Evolutionary conservation across 2,797 vertebrate species (phyloP).

Genomic region (Capromys pilorides): DNA sequence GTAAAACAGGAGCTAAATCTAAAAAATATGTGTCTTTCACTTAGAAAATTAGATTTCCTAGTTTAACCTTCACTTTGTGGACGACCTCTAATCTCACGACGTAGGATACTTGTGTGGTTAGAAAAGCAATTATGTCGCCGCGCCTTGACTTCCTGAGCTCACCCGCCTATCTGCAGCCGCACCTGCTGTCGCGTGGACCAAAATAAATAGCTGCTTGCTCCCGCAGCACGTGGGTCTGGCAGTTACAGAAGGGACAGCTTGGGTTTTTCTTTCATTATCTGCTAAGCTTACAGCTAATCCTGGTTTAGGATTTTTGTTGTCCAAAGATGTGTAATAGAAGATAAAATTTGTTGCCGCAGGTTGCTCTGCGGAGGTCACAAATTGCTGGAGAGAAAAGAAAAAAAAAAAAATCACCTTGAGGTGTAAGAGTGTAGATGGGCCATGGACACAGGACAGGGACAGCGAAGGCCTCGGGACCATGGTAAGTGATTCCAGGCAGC

Average conservation of each 20-base stretch:
- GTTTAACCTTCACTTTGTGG: constrained; percentile 29
- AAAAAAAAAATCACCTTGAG: background rate
- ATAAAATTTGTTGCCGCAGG: background rate
- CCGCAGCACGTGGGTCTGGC: constrained; percentile 46
- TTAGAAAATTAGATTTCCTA: constrained; percentile 41
- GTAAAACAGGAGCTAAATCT: constrained; percentile 42
- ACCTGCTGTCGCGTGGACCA: constrained; percentile 56
- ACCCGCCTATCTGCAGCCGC: constrained; percentile 59
- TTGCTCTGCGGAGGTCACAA: constrained; percentile 18
- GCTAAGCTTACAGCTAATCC: constrained; percentile 52
- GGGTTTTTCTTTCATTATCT: constrained; percentile 60
- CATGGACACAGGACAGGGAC: background rate
- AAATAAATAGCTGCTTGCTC: constrained; percentile 65
- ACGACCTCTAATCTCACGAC: constrained; percentile 62
- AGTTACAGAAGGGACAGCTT: constrained; percentile 22
- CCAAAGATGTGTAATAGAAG: background rate
- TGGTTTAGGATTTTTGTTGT: constrained; percentile 46
- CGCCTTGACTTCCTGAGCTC: constrained; percentile 56
- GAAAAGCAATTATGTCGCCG: constrained; percentile 55
- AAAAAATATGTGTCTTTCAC: background rate
- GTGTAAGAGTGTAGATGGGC: constrained; percentile 15
- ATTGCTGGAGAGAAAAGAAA: constrained; percentile 22
- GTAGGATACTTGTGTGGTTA: background rate
- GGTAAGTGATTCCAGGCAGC: background rate
- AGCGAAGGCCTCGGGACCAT: constrained; percentile 9